Evolutionary conservation across 92 coral and sea anemone species (phyloP), one percentile per base, ranked within the genome.

Genomic region (Siderastrea siderea): DNA sequence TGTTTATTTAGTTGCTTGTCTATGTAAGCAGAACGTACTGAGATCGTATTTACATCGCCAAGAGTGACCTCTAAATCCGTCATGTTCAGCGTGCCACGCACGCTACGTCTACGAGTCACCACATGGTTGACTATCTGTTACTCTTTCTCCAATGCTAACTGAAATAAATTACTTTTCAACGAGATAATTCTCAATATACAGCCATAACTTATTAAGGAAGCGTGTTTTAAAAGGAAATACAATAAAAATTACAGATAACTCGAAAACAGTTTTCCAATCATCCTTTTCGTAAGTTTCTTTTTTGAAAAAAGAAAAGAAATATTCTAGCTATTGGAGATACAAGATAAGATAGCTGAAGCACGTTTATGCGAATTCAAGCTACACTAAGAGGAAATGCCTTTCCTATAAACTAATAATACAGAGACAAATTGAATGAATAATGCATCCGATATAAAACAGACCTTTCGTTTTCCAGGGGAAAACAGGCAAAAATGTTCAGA

Each of bases 381-480:
- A 10, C 53, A 17, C 26, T 50, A 43, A 55, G 52, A 52, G 66
- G 38, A 47, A 51, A n/a, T 62, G 9, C 38, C 38, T 26, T 15
- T 38, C 50, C 16, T 38, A 9, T 14, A 43, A 52, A 2, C 26
- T 1, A 66, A 5, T 43, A 26, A 80, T 44, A 78, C n/a, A 64
- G 61, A 68, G 84, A 68, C 9, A n/a, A 57, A 46, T 70, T n/a
- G 71, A 55, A 82, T 82, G 9, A 69, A 82, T 70, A 38, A 82
- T 54, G 69, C 43, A 69, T 69, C 52, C 14, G 57, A 82, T 43
- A n/a, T 19, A 51, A 11, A 51, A 44, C 15, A 67, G 13, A 82
- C 0, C 44, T 12, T 2, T n/a, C 13, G 44, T 17, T 17, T 59
- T 9, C n/a, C 13, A 14, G 9, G 52, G 43, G n/a, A 47, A 46